phyloP scores from a whole-genome alignment of 2,797 vertebrate species.

The Podargus strigoides region DNA sequence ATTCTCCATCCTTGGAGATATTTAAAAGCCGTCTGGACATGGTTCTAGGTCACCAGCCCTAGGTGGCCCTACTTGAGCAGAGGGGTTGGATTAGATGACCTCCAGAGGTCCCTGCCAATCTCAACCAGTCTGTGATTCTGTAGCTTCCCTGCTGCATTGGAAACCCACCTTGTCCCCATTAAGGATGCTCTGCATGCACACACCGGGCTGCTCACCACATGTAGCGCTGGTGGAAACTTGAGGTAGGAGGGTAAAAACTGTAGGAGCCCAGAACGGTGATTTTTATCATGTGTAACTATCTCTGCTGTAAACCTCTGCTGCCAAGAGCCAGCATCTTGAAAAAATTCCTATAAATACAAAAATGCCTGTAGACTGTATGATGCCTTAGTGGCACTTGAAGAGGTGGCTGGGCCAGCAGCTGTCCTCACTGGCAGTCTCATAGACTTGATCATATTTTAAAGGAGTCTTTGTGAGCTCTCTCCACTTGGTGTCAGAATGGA shows the following conservation, averaged over 20 bases:
- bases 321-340: background rate
- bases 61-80: background rate
- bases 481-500: conserved; percentile 55
- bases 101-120: background rate
- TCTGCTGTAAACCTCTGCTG: background rate
- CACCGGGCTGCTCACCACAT: background rate
- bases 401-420: rapidly evolving
- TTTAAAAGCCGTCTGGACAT: background rate
- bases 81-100: background rate
- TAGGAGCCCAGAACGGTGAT: background rate
- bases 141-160: rapidly evolving
- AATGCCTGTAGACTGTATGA: background rate
- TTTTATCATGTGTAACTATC: background rate
- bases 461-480: background rate
- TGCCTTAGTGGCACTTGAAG: background rate
- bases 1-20: background rate
- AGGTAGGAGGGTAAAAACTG: background rate
- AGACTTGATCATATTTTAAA: background rate
- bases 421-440: background rate
- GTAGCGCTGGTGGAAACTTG: background rate
- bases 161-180: background rate
- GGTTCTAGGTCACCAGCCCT: background rate
- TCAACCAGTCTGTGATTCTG: background rate
- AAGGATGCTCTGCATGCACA: background rate
- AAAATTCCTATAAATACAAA: background rate